Percentiles rank a stretch among this genome's conserved stretches.
Conservation (phyloP, 2,797 vertebrate genomes). For the Mormyrus hasselquistii region DNA sequence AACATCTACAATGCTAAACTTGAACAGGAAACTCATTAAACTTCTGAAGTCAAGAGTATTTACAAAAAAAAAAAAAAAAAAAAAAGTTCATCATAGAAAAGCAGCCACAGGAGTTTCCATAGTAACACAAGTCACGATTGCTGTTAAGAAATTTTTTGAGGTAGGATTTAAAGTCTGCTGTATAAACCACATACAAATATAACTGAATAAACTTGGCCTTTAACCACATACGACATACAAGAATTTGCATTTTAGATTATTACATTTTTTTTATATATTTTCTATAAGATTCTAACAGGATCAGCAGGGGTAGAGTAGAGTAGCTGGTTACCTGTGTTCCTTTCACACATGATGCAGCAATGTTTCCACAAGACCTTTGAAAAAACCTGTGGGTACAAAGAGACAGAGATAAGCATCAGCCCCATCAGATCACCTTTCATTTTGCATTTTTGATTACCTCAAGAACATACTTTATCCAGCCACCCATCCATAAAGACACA, state of each 20-base stretch:
- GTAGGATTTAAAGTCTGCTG: background rate
- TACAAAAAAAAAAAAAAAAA: conserved; percentile 5
- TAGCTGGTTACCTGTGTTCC: conserved; percentile 33
- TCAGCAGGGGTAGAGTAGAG: background rate
- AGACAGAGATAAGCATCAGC: conserved; percentile 42
- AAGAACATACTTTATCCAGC: background rate
- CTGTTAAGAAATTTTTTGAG: background rate
- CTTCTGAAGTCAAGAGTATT: background rate
- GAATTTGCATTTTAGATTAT: background rate
- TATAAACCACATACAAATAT: background rate
- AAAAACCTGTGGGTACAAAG: conserved; percentile 60
- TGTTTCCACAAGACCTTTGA: conserved; percentile 69
- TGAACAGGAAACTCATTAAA: background rate
- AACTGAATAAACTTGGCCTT: background rate
- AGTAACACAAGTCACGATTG: background rate
- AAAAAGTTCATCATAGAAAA: background rate
- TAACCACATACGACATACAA: background rate
- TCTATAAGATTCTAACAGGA: background rate
- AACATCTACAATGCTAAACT: background rate
- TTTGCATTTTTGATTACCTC: background rate
- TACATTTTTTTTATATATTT: background rate
- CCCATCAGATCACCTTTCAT: background rate
- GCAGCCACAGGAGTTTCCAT: conserved; percentile 7
- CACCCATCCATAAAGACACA: background rate
- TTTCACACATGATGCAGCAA: conserved; percentile 68